Evolutionary conservation across 2,888 invertebrate genomes (phyloP), one percentile per base, ranked within the genome.

Genomic region (Psylliodes chrysocephalus): DNA sequence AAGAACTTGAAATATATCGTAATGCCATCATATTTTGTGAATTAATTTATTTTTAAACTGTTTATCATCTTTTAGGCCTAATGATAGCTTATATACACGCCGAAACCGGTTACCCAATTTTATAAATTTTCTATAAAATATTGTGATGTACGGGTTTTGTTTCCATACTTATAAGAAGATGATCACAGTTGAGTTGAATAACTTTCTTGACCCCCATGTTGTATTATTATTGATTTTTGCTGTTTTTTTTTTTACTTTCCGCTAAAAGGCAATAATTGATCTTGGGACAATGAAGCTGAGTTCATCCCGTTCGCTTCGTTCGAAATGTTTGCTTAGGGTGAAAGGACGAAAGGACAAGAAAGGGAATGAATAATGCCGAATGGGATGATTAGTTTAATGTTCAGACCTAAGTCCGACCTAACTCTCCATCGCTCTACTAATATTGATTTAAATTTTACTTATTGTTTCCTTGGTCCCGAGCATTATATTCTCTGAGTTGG

Each of bases 361-460:
- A 73, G 76, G 74, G 73, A 75, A 75, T 75, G 73, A 74, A 76
- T 77, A 77, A 76, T 75, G 74, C 76, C 73, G 75, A 76, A 76
- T 75, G 75, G 75, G 77, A 76, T 78, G 77, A 79, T 78, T 78
- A 77, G 75, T 77, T 75, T 76, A 77, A 78, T 78, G 77, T 76
- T 74, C 71, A 75, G 73, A 73, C 75, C 74, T 73, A 75, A 74
- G 67, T 65, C 68, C 64, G 69, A 68, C 68, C 70, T 64, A 70
- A 65, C 70, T 70, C 76, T 73, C 72, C 73, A 69, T 64, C 64
- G 72, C 73, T 71, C 70, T 71, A 75, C 76, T 75, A 77, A 78
- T 79, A 79, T 79, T 79, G 78, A 77, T 79, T 79, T 74, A 77
- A 75, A 77, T 77, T 77, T 77, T 76, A 75, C 75, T 75, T 76